Evolutionary conservation across 2,797 vertebrate species (phyloP).

Genomic region (Scolopax bukidnonensis): DNA sequence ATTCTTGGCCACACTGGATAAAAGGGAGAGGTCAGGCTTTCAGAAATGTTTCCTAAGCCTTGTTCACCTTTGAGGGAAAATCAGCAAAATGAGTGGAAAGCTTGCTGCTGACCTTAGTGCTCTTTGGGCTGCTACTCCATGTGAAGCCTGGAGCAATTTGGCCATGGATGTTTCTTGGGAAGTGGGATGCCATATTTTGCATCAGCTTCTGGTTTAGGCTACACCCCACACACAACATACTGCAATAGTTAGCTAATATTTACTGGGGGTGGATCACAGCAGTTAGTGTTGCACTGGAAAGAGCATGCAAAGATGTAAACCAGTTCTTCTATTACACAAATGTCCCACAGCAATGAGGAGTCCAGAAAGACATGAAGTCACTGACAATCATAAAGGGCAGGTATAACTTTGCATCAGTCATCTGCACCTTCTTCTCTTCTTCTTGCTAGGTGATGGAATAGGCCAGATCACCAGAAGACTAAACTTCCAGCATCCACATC

Average conservation of each 20-base stretch:
- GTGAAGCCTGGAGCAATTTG: background rate
- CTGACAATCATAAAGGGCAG: background rate
- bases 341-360: background rate
- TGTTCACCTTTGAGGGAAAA: background rate
- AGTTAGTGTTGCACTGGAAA: background rate
- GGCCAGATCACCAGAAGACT: background rate
- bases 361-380: background rate
- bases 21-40: background rate
- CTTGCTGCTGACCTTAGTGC: background rate
- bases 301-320: background rate
- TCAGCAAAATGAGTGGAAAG: background rate
- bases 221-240: background rate
- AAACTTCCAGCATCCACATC: background rate
- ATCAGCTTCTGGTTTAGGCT: slow-evolving; percentile 8
- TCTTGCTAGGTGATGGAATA: background rate
- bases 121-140: background rate
- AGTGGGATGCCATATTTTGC: background rate
- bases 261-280: slow-evolving; percentile 7
- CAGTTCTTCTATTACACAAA: background rate
- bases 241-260: slow-evolving; percentile 41
- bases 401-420: background rate
- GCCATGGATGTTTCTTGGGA: background rate
- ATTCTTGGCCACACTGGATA: background rate
- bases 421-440: background rate
- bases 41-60: background rate